A percentile compares a stretch with the other conserved stretches of the same genome.
phyloP scores from a whole-genome alignment of 1,140 invertebrate species.

The Bombus picipes region DNA sequence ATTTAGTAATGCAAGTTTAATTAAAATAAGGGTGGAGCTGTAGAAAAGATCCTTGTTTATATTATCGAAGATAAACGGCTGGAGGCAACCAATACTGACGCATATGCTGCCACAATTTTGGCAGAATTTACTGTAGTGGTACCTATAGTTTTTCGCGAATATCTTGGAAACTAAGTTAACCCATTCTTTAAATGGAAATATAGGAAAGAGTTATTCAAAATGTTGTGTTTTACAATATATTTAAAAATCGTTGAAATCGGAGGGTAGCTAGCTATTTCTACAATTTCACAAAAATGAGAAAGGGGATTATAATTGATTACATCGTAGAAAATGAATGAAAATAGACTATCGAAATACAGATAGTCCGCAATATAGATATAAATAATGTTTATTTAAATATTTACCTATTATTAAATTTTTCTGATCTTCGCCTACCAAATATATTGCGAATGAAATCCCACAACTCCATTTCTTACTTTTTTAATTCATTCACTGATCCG shows the following conservation, averaged over 20 bases:
- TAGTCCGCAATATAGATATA: neutral
- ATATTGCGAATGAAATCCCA: slow-evolving; percentile 72
- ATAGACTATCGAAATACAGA: neutral
- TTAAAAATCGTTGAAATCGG: no score
- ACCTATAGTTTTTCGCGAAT: no score
- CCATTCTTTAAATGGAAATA: no score
- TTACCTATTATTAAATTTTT: slow-evolving; percentile 53
- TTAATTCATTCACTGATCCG: neutral
- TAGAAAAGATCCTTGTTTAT: no score
- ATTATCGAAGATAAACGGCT: no score
- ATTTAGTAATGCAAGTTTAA: neutral
- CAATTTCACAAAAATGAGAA: neutral
- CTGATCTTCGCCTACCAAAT: slow-evolving; percentile 43
- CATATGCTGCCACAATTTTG: no score
- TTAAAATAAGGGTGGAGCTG: neutral
- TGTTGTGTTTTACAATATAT: no score
- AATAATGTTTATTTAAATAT: slow-evolving; percentile 17
- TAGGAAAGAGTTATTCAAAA: no score
- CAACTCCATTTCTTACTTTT: slow-evolving; percentile 62
- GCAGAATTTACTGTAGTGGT: no score
- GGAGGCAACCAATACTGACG: no score
- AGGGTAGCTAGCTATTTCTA: no score
- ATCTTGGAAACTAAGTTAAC: no score
- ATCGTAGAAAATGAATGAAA: neutral
- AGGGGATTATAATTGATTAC: neutral